Evolutionary conservation across 1,140 invertebrate species (phyloP).

Genomic region (Aethina tumida): DNA sequence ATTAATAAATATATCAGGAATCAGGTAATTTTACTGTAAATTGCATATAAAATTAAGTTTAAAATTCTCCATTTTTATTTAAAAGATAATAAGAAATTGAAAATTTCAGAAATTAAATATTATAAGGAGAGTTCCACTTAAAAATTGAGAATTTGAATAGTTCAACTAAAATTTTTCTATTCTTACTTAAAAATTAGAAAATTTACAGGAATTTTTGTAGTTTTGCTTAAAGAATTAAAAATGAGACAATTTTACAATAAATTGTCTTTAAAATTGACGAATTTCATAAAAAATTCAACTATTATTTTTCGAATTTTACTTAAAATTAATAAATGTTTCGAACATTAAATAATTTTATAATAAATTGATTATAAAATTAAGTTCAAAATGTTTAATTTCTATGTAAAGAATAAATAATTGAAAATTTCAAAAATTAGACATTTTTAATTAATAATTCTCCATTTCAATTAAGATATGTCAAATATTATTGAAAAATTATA

Average conservation of each 20-base stretch:
- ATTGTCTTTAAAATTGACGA: too few species aligned
- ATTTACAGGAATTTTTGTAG: not conserved
- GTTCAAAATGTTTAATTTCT: constrained; percentile 3
- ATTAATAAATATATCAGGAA: not conserved
- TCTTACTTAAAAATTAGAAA: not conserved
- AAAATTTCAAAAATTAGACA: too few species aligned
- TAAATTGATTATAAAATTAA: not conserved
- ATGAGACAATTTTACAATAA: too few species aligned
- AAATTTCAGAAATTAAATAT: not conserved
- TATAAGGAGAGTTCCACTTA: not conserved
- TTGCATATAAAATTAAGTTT: not conserved
- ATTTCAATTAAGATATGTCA: too few species aligned
- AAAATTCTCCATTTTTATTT: not conserved
- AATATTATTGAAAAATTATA: too few species aligned
- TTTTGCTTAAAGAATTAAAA: not conserved
- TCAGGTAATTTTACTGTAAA: not conserved
- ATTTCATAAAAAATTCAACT: not conserved
- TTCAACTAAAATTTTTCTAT: not conserved
- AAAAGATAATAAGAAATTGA: not conserved
- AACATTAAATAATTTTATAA: not conserved
- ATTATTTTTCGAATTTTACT: not conserved
- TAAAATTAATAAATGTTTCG: not conserved
- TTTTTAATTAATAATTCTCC: too few species aligned
- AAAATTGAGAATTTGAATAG: not conserved
- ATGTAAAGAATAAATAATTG: constrained; percentile 2